Percentiles rank a stretch among this genome's conserved stretches.
phyloP scores from a whole-genome alignment of 2,797 vertebrate species.

The Megalops cyprinoides region DNA sequence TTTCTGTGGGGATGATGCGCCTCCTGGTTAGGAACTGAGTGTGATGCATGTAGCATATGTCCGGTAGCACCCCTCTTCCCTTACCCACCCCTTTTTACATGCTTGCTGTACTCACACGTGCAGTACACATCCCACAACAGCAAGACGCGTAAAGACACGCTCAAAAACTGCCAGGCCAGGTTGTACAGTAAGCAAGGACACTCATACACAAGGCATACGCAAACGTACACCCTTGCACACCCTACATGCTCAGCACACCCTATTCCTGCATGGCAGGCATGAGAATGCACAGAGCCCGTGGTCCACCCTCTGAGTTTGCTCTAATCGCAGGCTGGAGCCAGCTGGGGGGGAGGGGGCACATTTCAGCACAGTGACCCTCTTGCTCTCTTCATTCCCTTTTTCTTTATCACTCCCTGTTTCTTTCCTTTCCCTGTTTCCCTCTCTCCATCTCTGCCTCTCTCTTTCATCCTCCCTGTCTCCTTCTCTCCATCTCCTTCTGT shows the following conservation, averaged over 20 bases:
- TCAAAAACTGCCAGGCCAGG: not conserved
- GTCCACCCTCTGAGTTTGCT: too few relatives aligned
- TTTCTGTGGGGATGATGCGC: not conserved
- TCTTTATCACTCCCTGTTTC: too few relatives aligned
- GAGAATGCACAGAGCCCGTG: too few relatives aligned
- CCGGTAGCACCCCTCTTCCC: not conserved
- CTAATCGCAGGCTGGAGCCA: too few relatives aligned
- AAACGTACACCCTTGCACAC: constrained; percentile 39
- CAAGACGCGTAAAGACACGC: not conserved
- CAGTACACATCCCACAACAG: not conserved
- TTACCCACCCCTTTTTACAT: not conserved
- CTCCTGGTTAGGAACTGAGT: not conserved
- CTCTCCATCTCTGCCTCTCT: too few relatives aligned
- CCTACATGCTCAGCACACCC: constrained; percentile 18
- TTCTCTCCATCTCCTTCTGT: too few relatives aligned
- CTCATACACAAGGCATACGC: constrained; percentile 41
- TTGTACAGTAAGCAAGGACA: not conserved
- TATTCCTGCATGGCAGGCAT: too few relatives aligned
- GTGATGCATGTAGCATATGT: not conserved
- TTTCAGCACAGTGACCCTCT: constrained; percentile 11
- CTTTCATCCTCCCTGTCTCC: too few relatives aligned
- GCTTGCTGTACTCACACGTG: not conserved
- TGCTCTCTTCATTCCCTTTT: too few relatives aligned
- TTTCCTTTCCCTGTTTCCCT: too few relatives aligned
- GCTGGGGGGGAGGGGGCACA: constrained; percentile 31